Percentiles rank a stretch among this genome's conserved stretches.
Evolutionary conservation across 2,797 vertebrate species (phyloP).

Genomic region (Helarctos malayanus): DNA sequence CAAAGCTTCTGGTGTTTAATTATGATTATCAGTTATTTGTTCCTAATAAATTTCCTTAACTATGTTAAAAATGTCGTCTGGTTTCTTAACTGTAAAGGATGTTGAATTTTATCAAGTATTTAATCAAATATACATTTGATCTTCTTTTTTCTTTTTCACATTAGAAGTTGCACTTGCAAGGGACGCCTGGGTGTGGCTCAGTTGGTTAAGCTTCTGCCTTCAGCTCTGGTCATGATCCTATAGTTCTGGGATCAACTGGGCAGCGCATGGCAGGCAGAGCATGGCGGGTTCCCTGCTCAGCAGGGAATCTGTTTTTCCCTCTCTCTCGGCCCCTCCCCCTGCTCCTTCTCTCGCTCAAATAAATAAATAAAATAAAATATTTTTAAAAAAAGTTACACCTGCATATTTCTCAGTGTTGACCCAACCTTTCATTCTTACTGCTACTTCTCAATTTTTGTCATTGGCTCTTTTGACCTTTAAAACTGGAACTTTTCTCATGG

Average conservation of each 20-base stretch:
- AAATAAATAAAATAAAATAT: neutral
- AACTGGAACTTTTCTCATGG: neutral
- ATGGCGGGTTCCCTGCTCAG: neutral
- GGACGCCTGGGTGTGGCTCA: neutral
- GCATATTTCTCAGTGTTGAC: constrained; percentile 19
- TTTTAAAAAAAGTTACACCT: neutral
- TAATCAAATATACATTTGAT: neutral
- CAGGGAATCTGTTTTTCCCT: neutral
- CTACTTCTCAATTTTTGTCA: neutral
- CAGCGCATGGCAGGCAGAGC: too few species aligned
- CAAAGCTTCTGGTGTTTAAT: neutral
- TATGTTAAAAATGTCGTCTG: neutral
- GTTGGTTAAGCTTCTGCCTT: too few species aligned
- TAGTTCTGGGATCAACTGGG: neutral
- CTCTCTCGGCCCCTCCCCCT: neutral
- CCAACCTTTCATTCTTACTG: neutral
- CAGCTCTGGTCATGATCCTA: neutral
- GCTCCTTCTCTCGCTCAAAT: neutral
- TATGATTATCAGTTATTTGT: neutral
- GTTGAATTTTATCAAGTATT: constrained; percentile 29
- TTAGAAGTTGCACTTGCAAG: neutral
- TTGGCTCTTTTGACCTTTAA: neutral
- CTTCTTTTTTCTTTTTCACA: constrained; percentile 34
- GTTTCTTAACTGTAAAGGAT: constrained; percentile 32
- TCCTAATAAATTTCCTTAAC: neutral